Conservation (phyloP, 2,113 vertebrate species). For the Pseudopodoces humilis region DNA sequence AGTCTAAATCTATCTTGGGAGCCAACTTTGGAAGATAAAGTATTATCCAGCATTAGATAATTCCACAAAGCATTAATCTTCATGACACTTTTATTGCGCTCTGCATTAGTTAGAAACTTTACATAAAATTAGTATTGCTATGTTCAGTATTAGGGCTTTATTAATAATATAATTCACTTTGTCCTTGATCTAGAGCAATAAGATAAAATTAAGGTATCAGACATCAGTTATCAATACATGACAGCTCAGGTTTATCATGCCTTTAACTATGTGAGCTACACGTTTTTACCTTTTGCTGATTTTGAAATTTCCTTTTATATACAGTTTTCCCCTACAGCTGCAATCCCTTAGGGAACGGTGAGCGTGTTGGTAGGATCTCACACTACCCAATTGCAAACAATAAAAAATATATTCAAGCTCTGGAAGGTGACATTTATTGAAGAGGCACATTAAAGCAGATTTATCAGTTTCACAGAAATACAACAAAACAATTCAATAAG, state of each 20-base stretch:
- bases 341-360: not conserved
- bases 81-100: conserved; percentile 57
- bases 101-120: conserved; percentile 67
- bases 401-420: not conserved
- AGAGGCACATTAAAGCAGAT: conserved; percentile 17
- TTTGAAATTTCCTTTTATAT: conserved; percentile 14
- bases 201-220: conserved; percentile 67
- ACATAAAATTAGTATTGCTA: conserved; percentile 67
- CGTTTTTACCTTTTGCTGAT: not conserved
- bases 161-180: conserved; percentile 64
- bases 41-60: conserved; percentile 63
- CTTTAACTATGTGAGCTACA: not conserved
- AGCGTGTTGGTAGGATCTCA: not conserved
- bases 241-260: conserved; percentile 35
- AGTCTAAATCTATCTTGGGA: not conserved
- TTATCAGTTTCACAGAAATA: conserved; percentile 10
- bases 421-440: conserved; percentile 15
- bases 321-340: not conserved
- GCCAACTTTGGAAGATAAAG: conserved; percentile 52
- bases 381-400: not conserved
- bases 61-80: conserved; percentile 56
- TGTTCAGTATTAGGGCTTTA: conserved; percentile 44
- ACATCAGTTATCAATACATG: conserved; percentile 58
- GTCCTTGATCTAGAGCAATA: conserved; percentile 64
- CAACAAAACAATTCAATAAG: not conserved